Base-by-base conservation (phyloP, 2,888 invertebrate genomes). In the Polyommatus iphigenia region DNA sequence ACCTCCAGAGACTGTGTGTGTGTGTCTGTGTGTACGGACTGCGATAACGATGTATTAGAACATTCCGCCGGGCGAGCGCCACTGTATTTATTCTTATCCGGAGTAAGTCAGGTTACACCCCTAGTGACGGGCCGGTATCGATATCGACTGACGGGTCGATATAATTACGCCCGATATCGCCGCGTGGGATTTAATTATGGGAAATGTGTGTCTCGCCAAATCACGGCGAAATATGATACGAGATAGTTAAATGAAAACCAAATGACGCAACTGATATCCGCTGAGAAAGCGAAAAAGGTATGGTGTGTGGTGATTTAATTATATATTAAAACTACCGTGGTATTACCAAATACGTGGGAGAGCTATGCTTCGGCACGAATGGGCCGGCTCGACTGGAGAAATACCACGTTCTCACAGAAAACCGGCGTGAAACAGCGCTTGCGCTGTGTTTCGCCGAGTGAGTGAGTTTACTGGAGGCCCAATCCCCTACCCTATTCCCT, bases 11-110 rank as follows among this genome's bases (percentile, higher is more conserved):
- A 81, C 80, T 79, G 78, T 72, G 13, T 73, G 73, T 82, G 84
- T 84, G 82, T 84, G 84, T 84, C 81, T 81, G 83, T 83, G 83
- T 83, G 84, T 86, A 85, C 86, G 88, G 85, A 86, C 86, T 83
- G 85, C 89, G 92, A 93, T 93, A 93, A 92, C 91, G 92, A 92
- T 90, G 92, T 93, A 93, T 93, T 93, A 93, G 93, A 93, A 91
- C 93, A 92, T 92, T 92, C 91, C 90, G 89, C 86, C 87, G 85
- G 86, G 86, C 85, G 87, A 89, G 88, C 89, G 90, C 91, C 89
- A 91, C 90, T 92, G 91, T 93, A 91, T 92, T 92, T 91, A 91
- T 92, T 92, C 92, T 92, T 92, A 92, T 92, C 93, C 92, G 91
- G 90, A 87, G 87, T 90, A 90, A 91, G 91, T 89, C 93, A 93